Evolutionary conservation across 2,888 invertebrate species (phyloP).

Genomic region (Trichacis sp.): DNA sequence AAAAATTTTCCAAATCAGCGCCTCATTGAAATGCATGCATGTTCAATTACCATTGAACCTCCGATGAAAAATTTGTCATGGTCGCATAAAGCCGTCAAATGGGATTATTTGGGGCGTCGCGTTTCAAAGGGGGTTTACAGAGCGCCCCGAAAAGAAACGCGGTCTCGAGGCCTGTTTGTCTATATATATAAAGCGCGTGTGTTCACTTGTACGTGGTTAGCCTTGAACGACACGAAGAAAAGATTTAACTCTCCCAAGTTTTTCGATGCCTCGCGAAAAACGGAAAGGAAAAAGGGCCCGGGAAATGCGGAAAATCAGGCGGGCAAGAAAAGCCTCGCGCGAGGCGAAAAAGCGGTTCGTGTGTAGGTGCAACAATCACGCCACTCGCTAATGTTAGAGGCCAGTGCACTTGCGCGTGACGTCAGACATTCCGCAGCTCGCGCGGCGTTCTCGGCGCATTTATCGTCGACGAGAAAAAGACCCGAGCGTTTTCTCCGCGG

Average conservation of each 20-base stretch:
- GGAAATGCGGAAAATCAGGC: too few relatives aligned
- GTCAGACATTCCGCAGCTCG: constrained; percentile 39
- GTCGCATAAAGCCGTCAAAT: too few relatives aligned
- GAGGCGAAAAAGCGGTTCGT: constrained; percentile 11
- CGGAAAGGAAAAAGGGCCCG: too few relatives aligned
- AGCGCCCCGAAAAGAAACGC: background rate
- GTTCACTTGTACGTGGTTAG: constrained; percentile 33
- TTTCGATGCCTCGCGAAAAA: too few relatives aligned
- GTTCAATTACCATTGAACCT: too few relatives aligned
- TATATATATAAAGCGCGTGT: constrained; percentile 23
- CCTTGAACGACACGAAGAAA: constrained; percentile 42
- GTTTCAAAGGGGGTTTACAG: background rate
- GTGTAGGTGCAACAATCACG: constrained; percentile 12
- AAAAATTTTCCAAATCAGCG: too few relatives aligned
- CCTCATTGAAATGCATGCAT: too few relatives aligned
- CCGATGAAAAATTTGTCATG: too few relatives aligned
- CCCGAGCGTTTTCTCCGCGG: background rate
- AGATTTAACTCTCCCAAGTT: too few relatives aligned
- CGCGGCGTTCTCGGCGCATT: constrained; percentile 15
- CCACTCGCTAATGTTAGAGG: constrained; percentile 42
- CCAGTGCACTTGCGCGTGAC: constrained; percentile 42
- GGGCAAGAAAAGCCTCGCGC: background rate
- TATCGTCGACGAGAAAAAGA: background rate
- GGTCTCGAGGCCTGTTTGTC: constrained; percentile 12
- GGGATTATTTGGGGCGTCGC: background rate